Percentiles rank a stretch among this genome's conserved stretches.
Conservation (phyloP, 2,113 vertebrate genomes). For the Columba janthina region DNA sequence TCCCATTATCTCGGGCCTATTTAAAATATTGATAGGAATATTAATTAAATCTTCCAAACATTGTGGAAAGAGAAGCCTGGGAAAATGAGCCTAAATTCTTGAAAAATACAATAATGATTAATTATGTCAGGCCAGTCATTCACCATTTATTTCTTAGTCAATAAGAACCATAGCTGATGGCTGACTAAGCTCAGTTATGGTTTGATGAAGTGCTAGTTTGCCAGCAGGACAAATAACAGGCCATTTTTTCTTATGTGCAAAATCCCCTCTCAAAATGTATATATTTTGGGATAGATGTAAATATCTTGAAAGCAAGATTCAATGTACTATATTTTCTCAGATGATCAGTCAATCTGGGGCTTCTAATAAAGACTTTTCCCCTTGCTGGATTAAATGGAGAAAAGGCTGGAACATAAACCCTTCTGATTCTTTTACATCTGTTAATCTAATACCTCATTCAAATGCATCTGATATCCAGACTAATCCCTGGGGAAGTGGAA, state of each 20-base stretch:
- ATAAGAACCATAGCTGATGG: neutral
- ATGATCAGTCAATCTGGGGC: neutral
- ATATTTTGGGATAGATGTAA: neutral
- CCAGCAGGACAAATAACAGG: neutral
- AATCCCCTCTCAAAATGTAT: neutral
- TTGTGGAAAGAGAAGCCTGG: neutral
- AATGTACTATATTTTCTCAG: neutral
- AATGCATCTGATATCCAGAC: neutral
- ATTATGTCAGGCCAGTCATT: neutral
- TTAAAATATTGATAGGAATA: constrained; percentile 14
- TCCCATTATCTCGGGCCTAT: neutral
- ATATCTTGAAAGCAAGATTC: neutral
- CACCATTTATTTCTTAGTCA: constrained; percentile 28
- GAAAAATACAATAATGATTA: constrained; percentile 12
- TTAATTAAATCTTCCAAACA: neutral
- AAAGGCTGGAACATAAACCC: neutral
- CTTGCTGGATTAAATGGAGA: neutral
- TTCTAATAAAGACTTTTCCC: neutral
- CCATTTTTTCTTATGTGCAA: neutral
- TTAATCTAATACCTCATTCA: neutral
- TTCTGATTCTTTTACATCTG: neutral
- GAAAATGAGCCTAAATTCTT: neutral
- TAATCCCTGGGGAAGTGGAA: neutral
- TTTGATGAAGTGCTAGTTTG: neutral
- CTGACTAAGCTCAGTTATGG: constrained; percentile 35